Base-by-base conservation (phyloP, 2,888 invertebrate species). In the Metallyticus violacea region DNA sequence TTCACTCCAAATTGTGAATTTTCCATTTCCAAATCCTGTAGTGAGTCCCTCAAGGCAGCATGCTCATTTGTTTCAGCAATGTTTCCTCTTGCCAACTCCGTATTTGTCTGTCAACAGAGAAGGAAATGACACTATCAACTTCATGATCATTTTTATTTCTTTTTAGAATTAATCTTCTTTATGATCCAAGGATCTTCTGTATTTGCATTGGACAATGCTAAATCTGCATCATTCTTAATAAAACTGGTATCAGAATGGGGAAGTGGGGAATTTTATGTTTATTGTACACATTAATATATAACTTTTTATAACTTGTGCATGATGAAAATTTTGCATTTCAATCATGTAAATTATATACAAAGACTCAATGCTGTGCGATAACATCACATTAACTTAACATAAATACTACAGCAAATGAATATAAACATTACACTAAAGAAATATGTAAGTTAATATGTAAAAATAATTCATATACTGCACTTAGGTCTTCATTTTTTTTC, bases 71-170 rank as follows among this genome's bases (percentile, higher is more conserved):
- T 91, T 90, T 91, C 90, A 91, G 92, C 92, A 90, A 90, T 91
- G 90, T 91, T 91, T 91, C 91, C 92, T 91, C 92, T 92, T 90
- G 92, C 92, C 93, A 93, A 92, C 92, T 92, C 91, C 91, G 91
- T 89, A 91, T 91, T 91, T 90, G 92, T 94, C 95, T 94, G 94
- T 93, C 94, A 94, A 95, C 94, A 94, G 93, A 94, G 93, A 94
- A 94, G 94, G 94, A 94, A 94, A 93, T 94, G 94, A 93, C 92
- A 89, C 90, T 86, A 87, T 88, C 85, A 88, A 90, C 90, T 90
- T 90, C 40, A 62, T 62, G 40, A 79, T 28, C 28, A 28, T 27
- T 40, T 26, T 26, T 30, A 78, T 40, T 40, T 81, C 62, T 81
- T 30, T 79, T 85, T 27, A 28, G 26, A 78, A 78, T 85, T 85